Percentiles rank a stretch among this genome's conserved stretches.
Conservation (phyloP, 2,888 invertebrate genomes). For the Salpingus planirostris region DNA sequence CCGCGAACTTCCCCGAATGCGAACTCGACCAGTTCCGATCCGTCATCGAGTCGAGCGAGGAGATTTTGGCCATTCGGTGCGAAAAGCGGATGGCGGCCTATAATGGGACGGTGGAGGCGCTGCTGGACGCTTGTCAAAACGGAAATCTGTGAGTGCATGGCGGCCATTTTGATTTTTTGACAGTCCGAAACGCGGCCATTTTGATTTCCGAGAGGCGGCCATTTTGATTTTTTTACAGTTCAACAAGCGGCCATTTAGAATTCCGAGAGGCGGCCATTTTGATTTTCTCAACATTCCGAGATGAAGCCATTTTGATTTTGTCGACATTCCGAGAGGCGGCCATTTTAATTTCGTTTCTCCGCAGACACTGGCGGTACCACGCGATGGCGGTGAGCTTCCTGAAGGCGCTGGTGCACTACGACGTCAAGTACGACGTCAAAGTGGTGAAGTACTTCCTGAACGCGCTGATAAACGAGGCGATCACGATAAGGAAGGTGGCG, state of each 20-base stretch:
- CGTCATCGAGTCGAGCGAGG: slow-evolving; percentile 38
- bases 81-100: slow-evolving; percentile 46
- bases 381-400: slow-evolving; percentile 67
- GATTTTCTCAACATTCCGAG: background rate
- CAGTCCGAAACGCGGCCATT: too few relatives aligned
- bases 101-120: slow-evolving; percentile 40
- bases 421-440: slow-evolving; percentile 53
- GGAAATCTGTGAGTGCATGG: slow-evolving; percentile 46
- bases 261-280: too few relatives aligned
- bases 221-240: too few relatives aligned
- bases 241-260: too few relatives aligned
- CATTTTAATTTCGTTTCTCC: too few relatives aligned
- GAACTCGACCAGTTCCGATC: slow-evolving; percentile 38
- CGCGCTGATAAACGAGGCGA: slow-evolving; percentile 65
- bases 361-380: slow-evolving; percentile 75
- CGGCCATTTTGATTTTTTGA: too few relatives aligned
- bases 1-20: slow-evolving; percentile 35
- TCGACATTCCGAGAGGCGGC: too few relatives aligned
- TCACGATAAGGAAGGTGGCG: slow-evolving; percentile 68
- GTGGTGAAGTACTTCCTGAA: slow-evolving; percentile 57
- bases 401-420: slow-evolving; percentile 60
- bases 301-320: background rate
- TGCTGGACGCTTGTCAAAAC: slow-evolving; percentile 49
- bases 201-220: too few relatives aligned
- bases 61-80: slow-evolving; percentile 36